Evolutionary conservation across 37 sponge, comb jelly and placozoan species (phyloP).

Genomic region (Ianthella basta): DNA sequence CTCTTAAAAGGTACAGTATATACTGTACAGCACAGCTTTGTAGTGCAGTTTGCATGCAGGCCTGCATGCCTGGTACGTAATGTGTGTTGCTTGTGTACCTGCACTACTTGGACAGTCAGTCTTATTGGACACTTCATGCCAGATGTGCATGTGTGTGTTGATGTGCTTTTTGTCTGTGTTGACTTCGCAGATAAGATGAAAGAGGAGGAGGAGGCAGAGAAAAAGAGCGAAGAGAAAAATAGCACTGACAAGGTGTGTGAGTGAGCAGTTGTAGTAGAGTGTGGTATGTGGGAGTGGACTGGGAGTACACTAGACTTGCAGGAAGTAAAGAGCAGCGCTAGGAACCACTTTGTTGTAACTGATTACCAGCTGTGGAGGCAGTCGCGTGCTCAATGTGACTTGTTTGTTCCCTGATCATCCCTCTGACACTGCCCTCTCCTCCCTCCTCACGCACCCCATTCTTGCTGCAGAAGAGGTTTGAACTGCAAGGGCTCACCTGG

Average conservation of each 20-base stretch:
- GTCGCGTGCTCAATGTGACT: not conserved
- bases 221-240: slow-evolving; percentile 19
- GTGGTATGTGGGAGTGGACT: not conserved
- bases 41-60: too few species aligned
- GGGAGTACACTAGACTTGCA: not conserved
- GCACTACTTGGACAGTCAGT: too few species aligned
- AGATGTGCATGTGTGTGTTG: too few species aligned
- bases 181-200: not conserved
- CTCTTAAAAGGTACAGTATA: not conserved
- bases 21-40: too few species aligned
- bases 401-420: not conserved
- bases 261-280: not conserved
- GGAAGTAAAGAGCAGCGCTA: not conserved
- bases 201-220: slow-evolving; percentile 19
- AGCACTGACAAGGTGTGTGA: slow-evolving; percentile 16
- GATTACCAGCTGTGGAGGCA: too few species aligned
- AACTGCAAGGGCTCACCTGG: slow-evolving; percentile 31
- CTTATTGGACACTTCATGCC: too few species aligned
- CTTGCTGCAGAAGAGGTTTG: slow-evolving; percentile 4
- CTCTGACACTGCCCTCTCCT: not conserved
- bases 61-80: too few species aligned
- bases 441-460: not conserved
- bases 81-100: too few species aligned
- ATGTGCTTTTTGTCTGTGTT: too few species aligned
- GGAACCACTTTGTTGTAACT: too few species aligned